phyloP scores from a whole-genome alignment of 2,113 vertebrate genomes.

The Pithys albifrons region DNA sequence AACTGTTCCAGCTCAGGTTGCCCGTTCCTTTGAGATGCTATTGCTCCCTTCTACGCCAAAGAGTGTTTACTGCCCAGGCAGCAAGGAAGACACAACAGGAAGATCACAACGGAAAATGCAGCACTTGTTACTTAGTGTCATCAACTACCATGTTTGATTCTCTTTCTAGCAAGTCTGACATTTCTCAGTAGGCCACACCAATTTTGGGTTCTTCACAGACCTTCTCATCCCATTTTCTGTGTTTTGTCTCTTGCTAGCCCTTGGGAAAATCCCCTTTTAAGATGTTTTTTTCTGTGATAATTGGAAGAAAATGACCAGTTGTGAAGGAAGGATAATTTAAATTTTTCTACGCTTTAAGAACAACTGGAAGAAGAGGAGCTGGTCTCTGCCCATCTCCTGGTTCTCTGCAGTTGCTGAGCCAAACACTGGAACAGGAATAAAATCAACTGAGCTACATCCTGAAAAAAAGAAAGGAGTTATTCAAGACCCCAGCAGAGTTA shows the following conservation, averaged over 20 bases:
- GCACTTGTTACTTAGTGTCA: background rate
- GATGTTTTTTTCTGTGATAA: background rate
- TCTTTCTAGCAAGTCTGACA: background rate
- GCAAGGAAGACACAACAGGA: background rate
- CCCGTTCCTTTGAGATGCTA: background rate
- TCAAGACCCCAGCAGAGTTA: background rate
- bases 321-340: background rate
- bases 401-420: background rate
- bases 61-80: background rate
- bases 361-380: rapidly evolving
- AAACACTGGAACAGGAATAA: background rate
- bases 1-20: background rate
- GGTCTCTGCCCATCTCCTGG: background rate
- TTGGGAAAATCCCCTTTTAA: background rate
- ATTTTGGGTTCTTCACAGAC: background rate
- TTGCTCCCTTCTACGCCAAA: background rate
- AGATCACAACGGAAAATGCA: background rate
- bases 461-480: constrained; percentile 2
- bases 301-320: background rate
- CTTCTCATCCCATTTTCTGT: rapidly evolving
- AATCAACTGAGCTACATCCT: background rate
- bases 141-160: background rate
- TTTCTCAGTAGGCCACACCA: background rate
- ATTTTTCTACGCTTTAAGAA: background rate
- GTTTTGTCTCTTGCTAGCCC: background rate